Conservation (phyloP, 2,113 vertebrate species). For the Oenanthe melanoleuca region DNA sequence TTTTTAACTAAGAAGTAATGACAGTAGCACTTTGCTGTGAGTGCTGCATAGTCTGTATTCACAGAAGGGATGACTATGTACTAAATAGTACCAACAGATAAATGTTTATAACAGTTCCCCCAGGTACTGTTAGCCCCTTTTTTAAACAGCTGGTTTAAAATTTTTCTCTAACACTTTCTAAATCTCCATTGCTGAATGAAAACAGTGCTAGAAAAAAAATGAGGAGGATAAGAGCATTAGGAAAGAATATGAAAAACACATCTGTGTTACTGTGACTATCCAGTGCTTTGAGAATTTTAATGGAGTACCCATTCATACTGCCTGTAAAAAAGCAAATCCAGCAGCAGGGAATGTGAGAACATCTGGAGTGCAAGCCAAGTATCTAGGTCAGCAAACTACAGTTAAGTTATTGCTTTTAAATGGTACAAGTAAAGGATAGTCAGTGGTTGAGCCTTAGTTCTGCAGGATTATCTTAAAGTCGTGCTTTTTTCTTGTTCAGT, state of each 20-base stretch:
- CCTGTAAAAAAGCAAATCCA: conserved; percentile 35
- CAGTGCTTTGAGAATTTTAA: background rate
- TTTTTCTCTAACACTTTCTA: background rate
- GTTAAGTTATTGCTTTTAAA: conserved; percentile 21
- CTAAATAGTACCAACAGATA: background rate
- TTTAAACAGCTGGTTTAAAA: background rate
- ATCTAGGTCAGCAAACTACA: conserved; percentile 25
- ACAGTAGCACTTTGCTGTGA: background rate
- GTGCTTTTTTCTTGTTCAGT: background rate
- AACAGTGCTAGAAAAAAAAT: background rate
- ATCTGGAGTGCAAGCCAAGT: conserved; percentile 23
- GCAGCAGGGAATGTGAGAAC: background rate
- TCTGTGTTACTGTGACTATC: background rate
- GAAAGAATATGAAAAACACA: background rate
- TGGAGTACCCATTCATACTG: background rate
- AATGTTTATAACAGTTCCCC: background rate
- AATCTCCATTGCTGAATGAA: background rate
- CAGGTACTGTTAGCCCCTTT: background rate
- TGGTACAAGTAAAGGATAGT: background rate
- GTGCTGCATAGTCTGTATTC: background rate
- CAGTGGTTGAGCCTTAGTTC: background rate
- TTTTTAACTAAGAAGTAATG: background rate
- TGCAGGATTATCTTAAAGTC: conserved; percentile 18
- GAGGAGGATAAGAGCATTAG: background rate
- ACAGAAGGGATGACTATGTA: background rate